Evolutionary conservation across 2,113 vertebrate species (phyloP).

Genomic region (Leptobrachium leishanense): DNA sequence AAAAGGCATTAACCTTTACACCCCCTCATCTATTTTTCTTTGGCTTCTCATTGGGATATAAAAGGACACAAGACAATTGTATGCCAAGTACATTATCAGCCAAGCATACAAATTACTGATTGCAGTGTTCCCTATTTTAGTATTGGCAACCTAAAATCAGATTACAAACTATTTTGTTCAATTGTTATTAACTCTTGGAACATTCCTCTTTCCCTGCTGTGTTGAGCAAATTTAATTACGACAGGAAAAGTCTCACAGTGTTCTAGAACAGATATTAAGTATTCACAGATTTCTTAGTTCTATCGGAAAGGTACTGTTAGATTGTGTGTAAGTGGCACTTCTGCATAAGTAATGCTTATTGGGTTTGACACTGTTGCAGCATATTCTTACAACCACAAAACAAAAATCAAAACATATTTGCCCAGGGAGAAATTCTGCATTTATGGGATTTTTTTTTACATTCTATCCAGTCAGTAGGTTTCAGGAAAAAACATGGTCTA

Average conservation of each 20-base stretch:
- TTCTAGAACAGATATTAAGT: background rate
- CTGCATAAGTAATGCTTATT: background rate
- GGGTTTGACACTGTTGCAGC: conserved; percentile 2
- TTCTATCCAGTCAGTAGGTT: no score
- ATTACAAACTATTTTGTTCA: conserved; percentile 14
- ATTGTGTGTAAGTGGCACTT: conserved; percentile 4
- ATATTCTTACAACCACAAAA: no score
- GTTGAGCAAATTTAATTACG: conserved; percentile 34
- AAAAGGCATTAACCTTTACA: no score
- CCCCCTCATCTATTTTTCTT: no score
- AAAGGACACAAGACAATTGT: no score
- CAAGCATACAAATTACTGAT: conserved; percentile 16
- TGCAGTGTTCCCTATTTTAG: background rate
- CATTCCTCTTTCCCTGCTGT: conserved; percentile 18
- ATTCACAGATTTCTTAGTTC: no score
- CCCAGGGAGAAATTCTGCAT: no score
- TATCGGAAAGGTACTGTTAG: background rate
- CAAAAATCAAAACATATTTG: no score
- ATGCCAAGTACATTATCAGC: background rate
- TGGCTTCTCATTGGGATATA: no score
- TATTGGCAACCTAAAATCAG: conserved; percentile 2
- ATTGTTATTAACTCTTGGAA: conserved; percentile 32
- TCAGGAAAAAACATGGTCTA: no score
- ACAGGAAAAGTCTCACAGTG: conserved; percentile 23
- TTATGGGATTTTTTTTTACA: no score